Evolutionary conservation across 1,140 invertebrate species (phyloP).

Genomic region (Leptinotarsa lineolata): DNA sequence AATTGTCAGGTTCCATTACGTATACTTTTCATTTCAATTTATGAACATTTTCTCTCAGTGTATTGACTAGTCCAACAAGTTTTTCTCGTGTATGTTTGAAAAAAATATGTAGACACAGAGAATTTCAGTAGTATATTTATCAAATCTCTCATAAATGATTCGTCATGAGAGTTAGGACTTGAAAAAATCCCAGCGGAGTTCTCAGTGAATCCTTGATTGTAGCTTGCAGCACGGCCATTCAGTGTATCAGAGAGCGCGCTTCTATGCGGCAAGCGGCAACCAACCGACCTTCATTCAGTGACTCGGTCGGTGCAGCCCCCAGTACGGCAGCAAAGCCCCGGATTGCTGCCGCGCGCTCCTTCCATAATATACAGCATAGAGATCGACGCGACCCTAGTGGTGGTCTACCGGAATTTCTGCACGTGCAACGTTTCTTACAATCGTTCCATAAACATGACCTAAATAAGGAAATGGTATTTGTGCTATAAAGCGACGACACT

Average conservation of each 20-base stretch:
- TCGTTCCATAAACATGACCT: slow-evolving; percentile 4
- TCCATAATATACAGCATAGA: not conserved
- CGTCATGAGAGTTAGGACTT: no score
- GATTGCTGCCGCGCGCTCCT: slow-evolving; percentile 12
- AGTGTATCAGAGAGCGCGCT: slow-evolving; percentile 11
- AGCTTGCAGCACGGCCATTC: no score
- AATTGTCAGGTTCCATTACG: no score
- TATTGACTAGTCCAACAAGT: no score
- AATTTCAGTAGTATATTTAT: no score
- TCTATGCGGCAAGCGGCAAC: slow-evolving; percentile 21
- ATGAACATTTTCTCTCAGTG: no score
- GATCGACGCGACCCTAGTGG: not conserved
- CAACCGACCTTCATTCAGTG: slow-evolving; percentile 16
- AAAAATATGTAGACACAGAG: no score
- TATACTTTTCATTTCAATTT: no score
- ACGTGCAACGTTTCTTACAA: not conserved
- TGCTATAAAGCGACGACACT: not conserved
- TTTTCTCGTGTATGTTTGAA: no score
- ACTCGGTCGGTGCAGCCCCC: slow-evolving; percentile 21
- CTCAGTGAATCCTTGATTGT: no score
- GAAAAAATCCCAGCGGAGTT: no score
- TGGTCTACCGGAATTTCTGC: not conserved
- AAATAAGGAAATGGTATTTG: not conserved
- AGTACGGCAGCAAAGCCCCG: slow-evolving; percentile 31
- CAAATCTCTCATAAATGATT: no score